Conservation (phyloP, 2,888 invertebrate species). For the Chouioia cunea region DNA sequence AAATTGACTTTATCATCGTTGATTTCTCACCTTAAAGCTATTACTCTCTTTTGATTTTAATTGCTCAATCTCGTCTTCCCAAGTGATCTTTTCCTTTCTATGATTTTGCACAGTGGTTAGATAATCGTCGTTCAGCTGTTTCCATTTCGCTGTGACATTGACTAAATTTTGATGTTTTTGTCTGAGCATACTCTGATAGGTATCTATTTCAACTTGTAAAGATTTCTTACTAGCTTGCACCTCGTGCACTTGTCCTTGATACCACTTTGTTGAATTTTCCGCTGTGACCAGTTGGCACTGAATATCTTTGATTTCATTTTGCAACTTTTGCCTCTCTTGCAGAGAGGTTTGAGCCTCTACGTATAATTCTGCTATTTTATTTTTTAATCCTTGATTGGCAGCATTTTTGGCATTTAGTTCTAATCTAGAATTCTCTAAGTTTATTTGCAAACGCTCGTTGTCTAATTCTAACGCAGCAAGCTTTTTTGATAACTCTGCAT, state of each 20-base stretch:
- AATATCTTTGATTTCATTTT: slow-evolving; percentile 54
- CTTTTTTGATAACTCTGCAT: slow-evolving; percentile 55
- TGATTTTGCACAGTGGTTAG: slow-evolving; percentile 50
- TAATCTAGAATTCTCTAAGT: slow-evolving; percentile 56
- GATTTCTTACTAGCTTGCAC: slow-evolving; percentile 56
- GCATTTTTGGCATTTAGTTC: slow-evolving; percentile 60
- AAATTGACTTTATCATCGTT: not conserved
- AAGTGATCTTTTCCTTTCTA: slow-evolving; percentile 52
- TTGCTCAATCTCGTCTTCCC: slow-evolving; percentile 49
- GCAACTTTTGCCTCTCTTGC: slow-evolving; percentile 57
- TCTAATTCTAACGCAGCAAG: slow-evolving; percentile 56
- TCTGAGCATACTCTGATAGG: slow-evolving; percentile 56
- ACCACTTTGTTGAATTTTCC: slow-evolving; percentile 59
- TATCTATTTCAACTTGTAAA: slow-evolving; percentile 56
- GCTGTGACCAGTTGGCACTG: slow-evolving; percentile 51
- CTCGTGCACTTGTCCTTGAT: slow-evolving; percentile 57
- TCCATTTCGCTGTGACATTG: slow-evolving; percentile 52
- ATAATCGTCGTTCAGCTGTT: slow-evolving; percentile 55
- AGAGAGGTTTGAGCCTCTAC: slow-evolving; percentile 56
- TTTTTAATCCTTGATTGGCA: slow-evolving; percentile 59
- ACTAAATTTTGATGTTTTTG: slow-evolving; percentile 55
- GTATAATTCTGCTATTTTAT: slow-evolving; percentile 58
- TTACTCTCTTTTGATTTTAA: slow-evolving; percentile 29
- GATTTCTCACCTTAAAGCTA: slow-evolving; percentile 14
- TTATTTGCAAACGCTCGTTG: slow-evolving; percentile 57